Evolutionary conservation across 1,140 invertebrate species (phyloP), one percentile per base, ranked within the genome.

Genomic region (Drosophila tani): DNA sequence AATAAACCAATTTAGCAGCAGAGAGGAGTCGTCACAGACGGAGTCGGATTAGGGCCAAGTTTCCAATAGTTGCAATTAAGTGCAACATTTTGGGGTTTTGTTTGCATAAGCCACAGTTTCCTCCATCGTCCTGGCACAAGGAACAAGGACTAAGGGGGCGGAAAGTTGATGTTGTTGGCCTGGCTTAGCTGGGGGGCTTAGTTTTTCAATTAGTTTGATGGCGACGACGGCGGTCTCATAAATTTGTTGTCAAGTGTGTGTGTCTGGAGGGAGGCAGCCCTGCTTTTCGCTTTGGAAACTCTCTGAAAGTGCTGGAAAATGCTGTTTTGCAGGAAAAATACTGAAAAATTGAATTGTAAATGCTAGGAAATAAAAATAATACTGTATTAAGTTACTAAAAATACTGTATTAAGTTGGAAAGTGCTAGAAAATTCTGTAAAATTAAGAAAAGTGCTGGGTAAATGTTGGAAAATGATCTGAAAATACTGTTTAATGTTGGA

Each of bases 121-220:
- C 41, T 45, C 3, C 15, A 2, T 3, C 6, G 35, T 46, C 21
- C 35, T 17, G 27, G 64, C 51, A 24, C n/a, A 24, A 24, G 21
- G 21, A 24, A 24, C 4, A 29, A 29, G 27, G 27, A 29, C 5
- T 29, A 41, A 32, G 12, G 32, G 46, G 24, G 19, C 60, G 66
- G 21, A 24, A 75, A 75, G 58, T 64, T 81, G 46, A 6, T 51
- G 27, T 53, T 51, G n/a, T 51, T 57, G 35, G 65, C 50, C 53
- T 19, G 45, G 50, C 45, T 67, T 70, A 50, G 43, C 50, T 56
- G 29, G 53, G 40, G 56, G 80, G 71, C 71, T 70, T 80, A 87
- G 84, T 77, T 87, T 87, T 88, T 88, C 80, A 87, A 86, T 86
- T 87, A 79, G 59, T 80, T 83, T 74, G 76, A 88, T 80, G 68